These are phyloP conservation scores for Erpetoichthys calabaricus DNA, from an alignment of 2,797 vertebrate genomes.

Conservation along the genomic window DNA sequence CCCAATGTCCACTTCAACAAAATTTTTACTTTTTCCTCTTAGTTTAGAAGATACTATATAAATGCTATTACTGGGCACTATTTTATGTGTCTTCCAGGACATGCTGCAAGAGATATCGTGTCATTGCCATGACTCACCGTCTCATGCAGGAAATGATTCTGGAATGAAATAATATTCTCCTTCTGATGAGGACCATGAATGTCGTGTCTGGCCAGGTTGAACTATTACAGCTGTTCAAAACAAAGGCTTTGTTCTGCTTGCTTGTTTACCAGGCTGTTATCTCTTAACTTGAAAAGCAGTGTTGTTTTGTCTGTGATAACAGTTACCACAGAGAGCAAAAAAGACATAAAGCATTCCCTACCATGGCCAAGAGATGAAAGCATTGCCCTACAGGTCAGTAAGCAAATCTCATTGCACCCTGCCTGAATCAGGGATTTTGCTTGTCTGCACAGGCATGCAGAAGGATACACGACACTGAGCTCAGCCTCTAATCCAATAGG, in stretches of 20 bases:
- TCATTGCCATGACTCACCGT: too few relatives aligned
- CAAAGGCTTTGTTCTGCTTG: constrained; percentile 11
- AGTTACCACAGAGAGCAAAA: not conserved
- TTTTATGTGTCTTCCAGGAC: too few relatives aligned
- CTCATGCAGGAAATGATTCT: not conserved
- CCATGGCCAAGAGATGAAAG: constrained; percentile 16
- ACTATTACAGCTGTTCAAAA: not conserved
- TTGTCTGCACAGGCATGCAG: too few relatives aligned
- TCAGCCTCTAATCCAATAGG: too few relatives aligned
- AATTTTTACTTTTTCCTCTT: too few relatives aligned
- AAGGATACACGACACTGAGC: too few relatives aligned
- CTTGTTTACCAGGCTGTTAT: constrained; percentile 18
- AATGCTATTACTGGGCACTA: too few relatives aligned
- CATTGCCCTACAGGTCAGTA: constrained; percentile 9
- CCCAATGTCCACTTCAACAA: too few relatives aligned
- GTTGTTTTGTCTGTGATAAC: not conserved
- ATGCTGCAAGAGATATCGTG: too few relatives aligned
- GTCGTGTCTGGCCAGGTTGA: not conserved
- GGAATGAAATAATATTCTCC: not conserved
- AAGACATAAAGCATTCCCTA: constrained; percentile 11
- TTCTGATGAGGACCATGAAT: not conserved
- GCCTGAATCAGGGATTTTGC: too few relatives aligned
- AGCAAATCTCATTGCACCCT: constrained; percentile 3
- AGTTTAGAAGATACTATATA: too few relatives aligned
- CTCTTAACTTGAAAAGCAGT: constrained; percentile 19